Base-by-base conservation (phyloP, 1,140 invertebrate genomes). In the Sycophaga agraensis region DNA sequence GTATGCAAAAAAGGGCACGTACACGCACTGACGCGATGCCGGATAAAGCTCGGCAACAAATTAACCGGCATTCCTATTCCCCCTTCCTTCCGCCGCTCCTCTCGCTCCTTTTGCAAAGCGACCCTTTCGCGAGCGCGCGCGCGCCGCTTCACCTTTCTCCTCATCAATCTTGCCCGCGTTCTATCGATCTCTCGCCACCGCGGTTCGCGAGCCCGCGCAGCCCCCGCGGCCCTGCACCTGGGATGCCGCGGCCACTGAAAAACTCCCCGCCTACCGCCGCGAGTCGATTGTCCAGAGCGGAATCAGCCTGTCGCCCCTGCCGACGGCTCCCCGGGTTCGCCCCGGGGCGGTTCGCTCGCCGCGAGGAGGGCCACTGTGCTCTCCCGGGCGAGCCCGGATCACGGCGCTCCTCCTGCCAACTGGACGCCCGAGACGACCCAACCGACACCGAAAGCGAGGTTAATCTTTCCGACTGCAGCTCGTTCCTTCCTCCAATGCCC, bases 71-170 rank as follows among this genome's bases (percentile, higher is more conserved):
- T 21, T 51, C 51, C 49, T 14, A 53, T 22, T 19, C 22, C 51
- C n/a, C 17, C 19, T 14, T 22, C 31, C 50, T 35, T 14, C 26
- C 24, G 35, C 16, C 14, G 5, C 17, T 7, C 2, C 24, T 8
- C n/a, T 28, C 17, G 1, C 12, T 24, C 48, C 5, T 35, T 50
- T 50, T 35, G 21, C 31, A 37, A 50, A 50, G 16, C 46, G 12
- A 19, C 19, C 21, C 5, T 60, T 42, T 55, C 40, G 12, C 43
- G 26, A 42, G 22, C 7, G 21, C 35, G 16, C 24, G 12, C 24
- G 31, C 42, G 46, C n/a, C n/a, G 35, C 49, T 51, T 53, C 35
- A 35, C 50, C 54, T 53, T 58, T 64, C 39, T 55, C 40, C 53
- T 55, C 53, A 43, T 55, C 53, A 55, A 55, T 55, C 53, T 55